Percentiles rank a stretch among this genome's conserved stretches.
These are phyloP conservation scores for Jacana jacana DNA, from an alignment of 2,113 vertebrate genomes.

Conservation along the genomic window DNA sequence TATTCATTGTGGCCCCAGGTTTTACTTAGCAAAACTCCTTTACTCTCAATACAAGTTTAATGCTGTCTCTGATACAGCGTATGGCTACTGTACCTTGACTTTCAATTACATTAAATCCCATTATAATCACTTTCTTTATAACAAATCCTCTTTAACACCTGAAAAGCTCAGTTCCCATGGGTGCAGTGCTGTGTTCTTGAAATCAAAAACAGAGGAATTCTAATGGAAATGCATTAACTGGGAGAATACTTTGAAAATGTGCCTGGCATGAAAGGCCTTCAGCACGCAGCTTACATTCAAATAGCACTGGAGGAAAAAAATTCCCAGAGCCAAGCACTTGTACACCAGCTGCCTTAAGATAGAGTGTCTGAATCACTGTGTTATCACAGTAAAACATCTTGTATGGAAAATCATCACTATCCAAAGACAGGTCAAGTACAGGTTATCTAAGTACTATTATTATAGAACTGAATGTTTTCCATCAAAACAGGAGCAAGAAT, in stretches of 20 bases:
- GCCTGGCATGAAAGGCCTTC: slow-evolving; percentile 53
- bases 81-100: slow-evolving; percentile 79
- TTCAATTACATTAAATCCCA: slow-evolving; percentile 81
- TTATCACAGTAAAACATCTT: slow-evolving; percentile 73
- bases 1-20: slow-evolving; percentile 19
- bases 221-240: slow-evolving; percentile 65
- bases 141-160: slow-evolving; percentile 83
- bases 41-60: slow-evolving; percentile 66
- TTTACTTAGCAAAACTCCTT: slow-evolving; percentile 72
- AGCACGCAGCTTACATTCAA: slow-evolving; percentile 48
- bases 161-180: slow-evolving; percentile 75
- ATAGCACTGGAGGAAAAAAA: slow-evolving; percentile 43
- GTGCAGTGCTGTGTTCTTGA: slow-evolving; percentile 69
- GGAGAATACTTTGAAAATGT: slow-evolving; percentile 64
- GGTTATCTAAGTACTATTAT: slow-evolving; percentile 67
- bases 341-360: slow-evolving; percentile 67
- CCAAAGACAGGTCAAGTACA: slow-evolving; percentile 59
- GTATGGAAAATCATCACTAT: slow-evolving; percentile 71
- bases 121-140: slow-evolving; percentile 80
- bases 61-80: slow-evolving; percentile 62
- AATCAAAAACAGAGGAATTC: slow-evolving; percentile 71
- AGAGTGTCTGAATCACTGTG: slow-evolving; percentile 68
- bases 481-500: slow-evolving; percentile 40
- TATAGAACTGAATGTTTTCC: slow-evolving; percentile 60
- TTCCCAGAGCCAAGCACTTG: slow-evolving; percentile 63